These are phyloP conservation scores for Brachionus manjavacas DNA, from an alignment of 1,140 invertebrate species.

Conservation along the genomic window DNA sequence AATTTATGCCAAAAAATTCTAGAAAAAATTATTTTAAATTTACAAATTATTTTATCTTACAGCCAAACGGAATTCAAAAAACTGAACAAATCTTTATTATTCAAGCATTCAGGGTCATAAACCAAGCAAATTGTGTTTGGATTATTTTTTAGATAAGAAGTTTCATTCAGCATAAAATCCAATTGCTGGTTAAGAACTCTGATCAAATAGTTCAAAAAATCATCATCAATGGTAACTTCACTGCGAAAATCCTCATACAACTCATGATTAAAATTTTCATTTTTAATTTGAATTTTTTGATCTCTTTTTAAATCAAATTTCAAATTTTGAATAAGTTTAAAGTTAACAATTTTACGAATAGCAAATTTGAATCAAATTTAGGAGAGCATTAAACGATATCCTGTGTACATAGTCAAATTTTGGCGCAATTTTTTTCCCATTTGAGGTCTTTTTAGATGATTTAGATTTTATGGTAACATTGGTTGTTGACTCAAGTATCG, in stretches of 20 bases:
- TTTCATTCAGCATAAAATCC: neutral
- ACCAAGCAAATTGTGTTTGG: neutral
- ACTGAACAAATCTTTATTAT: neutral
- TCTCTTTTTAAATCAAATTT: neutral
- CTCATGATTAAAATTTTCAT: conserved; percentile 19
- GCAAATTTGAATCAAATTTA: neutral
- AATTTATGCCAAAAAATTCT: conserved; percentile 35
- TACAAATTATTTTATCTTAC: neutral
- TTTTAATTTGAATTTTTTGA: neutral
- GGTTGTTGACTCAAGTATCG: neutral
- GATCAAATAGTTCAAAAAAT: conserved; percentile 10
- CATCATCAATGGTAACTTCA: neutral
- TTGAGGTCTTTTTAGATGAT: neutral
- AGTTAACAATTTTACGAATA: neutral
- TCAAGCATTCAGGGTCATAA: neutral
- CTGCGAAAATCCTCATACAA: neutral
- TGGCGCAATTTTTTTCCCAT: neutral
- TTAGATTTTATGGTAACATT: neutral
- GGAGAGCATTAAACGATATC: neutral
- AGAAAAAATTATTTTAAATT: neutral
- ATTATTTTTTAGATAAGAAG: conserved; percentile 17
- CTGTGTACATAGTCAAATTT: conserved; percentile 20
- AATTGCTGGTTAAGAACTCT: conserved; percentile 15
- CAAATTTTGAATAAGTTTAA: neutral
- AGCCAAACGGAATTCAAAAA: conserved; percentile 9